Evolutionary conservation across 1,140 invertebrate genomes (phyloP), one percentile per base, ranked within the genome.

Genomic region (Zaprionus camerounensis): DNA sequence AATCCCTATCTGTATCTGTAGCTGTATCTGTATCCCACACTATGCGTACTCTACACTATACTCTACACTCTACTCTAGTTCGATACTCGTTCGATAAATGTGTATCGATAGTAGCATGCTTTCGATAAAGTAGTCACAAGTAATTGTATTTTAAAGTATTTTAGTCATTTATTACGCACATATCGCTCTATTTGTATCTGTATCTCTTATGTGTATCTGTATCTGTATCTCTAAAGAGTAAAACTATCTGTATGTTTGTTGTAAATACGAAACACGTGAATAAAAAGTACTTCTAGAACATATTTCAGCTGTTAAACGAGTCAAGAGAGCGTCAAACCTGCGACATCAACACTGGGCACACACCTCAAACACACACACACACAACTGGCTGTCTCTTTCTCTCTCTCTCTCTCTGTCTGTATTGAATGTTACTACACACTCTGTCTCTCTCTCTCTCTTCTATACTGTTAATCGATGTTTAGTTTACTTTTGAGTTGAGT

Each of bases 121-220:
- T 65, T 61, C 31, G 31, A 34, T 34, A 0, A 34, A 3, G 6
- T 72, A 62, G 80, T 72, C 62, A 77, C 51, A 74, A 53, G 57
- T 74, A 61, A 69, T 57, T 78, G 77, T 82, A 81, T 79, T 77
- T 91, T 82, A 87, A 82, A 91, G 82, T 91, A 86, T 86, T 91
- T 68, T 82, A 91, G 76, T 80, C 65, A 44, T 71, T 71, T 76
- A 86, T 76, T 73, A 70, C 70, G 70, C 82, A 76, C 87, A 71
- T 62, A 64, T 70, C 71, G 74, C 63, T 86, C 63, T 86, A 56
- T 76, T 76, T 72, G 68, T 78, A 68, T 64, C 62, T 53, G 7
- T 49, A 49, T 49, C 46, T 22, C 5, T 28, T 51, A 24, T 24
- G 11, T 51, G 11, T 62, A 64, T 70, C 66, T 76, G 53, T 86